A percentile compares a stretch with the other conserved stretches of the same genome.
These are phyloP conservation scores for Plectropomus leopardus DNA, from an alignment of 2,113 vertebrate genomes.

Conservation along the genomic window DNA sequence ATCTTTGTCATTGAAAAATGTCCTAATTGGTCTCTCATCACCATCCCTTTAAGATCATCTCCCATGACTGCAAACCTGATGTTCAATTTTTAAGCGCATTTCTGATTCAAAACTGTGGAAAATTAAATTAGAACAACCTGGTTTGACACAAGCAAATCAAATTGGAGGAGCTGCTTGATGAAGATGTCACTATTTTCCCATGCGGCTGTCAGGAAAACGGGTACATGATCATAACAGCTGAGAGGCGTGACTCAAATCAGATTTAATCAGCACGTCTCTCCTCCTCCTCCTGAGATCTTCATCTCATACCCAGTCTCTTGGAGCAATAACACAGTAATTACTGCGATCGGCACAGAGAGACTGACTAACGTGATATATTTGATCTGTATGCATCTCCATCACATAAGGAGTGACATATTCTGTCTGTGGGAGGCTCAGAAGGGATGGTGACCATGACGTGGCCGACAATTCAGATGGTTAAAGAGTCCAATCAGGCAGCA, in stretches of 20 bases:
- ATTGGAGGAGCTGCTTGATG: slow-evolving; percentile 34
- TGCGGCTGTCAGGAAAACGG: slow-evolving; percentile 13
- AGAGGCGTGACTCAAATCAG: slow-evolving; percentile 51
- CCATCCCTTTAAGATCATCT: slow-evolving; percentile 13
- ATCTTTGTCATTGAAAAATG: slow-evolving; percentile 8
- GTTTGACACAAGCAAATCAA: slow-evolving; percentile 48
- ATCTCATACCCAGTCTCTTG: slow-evolving; percentile 12
- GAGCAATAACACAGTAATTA: slow-evolving; percentile 42
- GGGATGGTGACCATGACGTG: background rate
- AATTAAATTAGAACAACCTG: slow-evolving; percentile 49
- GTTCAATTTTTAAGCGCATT: slow-evolving; percentile 24
- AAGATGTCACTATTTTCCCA: slow-evolving; percentile 53
- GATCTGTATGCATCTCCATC: slow-evolving; percentile 18
- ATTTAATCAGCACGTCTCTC: slow-evolving; percentile 45
- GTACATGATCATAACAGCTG: slow-evolving; percentile 31
- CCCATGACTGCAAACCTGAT: slow-evolving; percentile 45
- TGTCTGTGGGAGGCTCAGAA: slow-evolving; percentile 6
- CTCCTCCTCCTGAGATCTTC: slow-evolving; percentile 46
- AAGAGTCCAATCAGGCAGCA: slow-evolving; percentile 2
- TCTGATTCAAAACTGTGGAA: slow-evolving; percentile 31
- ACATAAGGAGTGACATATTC: background rate
- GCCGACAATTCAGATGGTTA: background rate
- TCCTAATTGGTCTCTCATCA: slow-evolving; percentile 17
- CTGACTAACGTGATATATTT: background rate
- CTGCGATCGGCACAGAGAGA: slow-evolving; percentile 20